Evolutionary conservation across 1,140 invertebrate genomes (phyloP), one percentile per base, ranked within the genome.

Genomic region (Saccostrea echinata): DNA sequence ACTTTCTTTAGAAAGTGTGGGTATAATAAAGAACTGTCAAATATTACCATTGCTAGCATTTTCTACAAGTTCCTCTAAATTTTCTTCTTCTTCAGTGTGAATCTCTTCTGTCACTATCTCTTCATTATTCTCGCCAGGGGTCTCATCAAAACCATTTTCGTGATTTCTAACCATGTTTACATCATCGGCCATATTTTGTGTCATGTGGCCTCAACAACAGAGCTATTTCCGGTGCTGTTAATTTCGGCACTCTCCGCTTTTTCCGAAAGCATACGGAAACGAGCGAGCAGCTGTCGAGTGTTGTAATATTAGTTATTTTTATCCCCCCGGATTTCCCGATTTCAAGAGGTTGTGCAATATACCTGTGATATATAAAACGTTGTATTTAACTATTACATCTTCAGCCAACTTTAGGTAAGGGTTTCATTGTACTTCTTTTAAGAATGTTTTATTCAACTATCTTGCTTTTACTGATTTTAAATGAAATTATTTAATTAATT

Each of bases 41-140:
- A n/a, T n/a, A n/a, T n/a, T 88, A 89, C 80, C 43, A 87, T 55
- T 84, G 24, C 83, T 84, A 3, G 83, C 83, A 53, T 55, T 27
- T 35, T 84, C 52, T 35, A 84, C 83, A 30, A 84, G 53, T 24
- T 84, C 52, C 9, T 35, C 61, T 43, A 86, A 11, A 30, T 80
- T 86, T 76, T 86, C 71, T 24, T 80, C 64, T 55, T 51, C 24
- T 3, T 81, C 71, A 52, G 51, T 84, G 18, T 24, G 24, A n/a
- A 24, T 24, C 53, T 80, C 51, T 12, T 86, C 71, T n/a, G 35
- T 88, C 11, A 30, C 83, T 16, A 13, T 27, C 6, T 24, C 24
- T 57, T 61, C 52, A 8, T 57, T 33, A 12, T 84, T 18, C 51
- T 84, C 53, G 18, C 55, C 83, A 24, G 83, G 83, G 21, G 83